Evolutionary conservation across 1,140 invertebrate species (phyloP).

Genomic region (Ladona fulva): DNA sequence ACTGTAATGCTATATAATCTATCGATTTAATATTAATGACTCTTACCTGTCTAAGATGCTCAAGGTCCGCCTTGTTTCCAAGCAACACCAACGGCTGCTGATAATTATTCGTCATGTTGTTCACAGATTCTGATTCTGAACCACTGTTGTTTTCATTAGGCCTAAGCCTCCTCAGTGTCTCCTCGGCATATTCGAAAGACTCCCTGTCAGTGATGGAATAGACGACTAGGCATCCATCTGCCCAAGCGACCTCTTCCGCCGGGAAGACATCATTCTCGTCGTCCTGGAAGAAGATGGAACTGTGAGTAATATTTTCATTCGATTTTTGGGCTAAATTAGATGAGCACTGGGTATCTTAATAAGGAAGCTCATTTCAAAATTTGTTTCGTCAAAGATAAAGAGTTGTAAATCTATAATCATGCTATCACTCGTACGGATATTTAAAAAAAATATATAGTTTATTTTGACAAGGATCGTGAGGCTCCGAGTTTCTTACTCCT

Average conservation of each 20-base stretch:
- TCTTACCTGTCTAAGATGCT: slow-evolving; percentile 60
- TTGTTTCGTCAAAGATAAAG: too few relatives aligned
- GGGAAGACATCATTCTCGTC: slow-evolving; percentile 28
- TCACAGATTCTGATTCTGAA: neutral
- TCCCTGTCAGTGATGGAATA: slow-evolving; percentile 65
- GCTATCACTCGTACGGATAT: too few relatives aligned
- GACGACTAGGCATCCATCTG: slow-evolving; percentile 66
- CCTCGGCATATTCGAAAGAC: slow-evolving; percentile 57
- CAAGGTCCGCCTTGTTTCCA: slow-evolving; percentile 67
- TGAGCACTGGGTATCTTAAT: too few relatives aligned
- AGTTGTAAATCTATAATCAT: too few relatives aligned
- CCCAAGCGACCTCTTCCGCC: slow-evolving; percentile 57
- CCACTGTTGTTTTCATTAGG: neutral
- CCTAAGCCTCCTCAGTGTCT: slow-evolving; percentile 47
- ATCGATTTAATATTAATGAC: too few relatives aligned
- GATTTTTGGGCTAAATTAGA: too few relatives aligned
- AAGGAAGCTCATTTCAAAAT: too few relatives aligned
- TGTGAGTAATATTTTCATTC: too few relatives aligned
- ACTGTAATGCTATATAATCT: too few relatives aligned
- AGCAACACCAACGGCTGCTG: slow-evolving; percentile 50
- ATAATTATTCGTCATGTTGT: slow-evolving; percentile 37
- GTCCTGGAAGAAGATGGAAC: neutral
- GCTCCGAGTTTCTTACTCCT: too few relatives aligned
- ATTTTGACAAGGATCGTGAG: too few relatives aligned
- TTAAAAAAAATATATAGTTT: too few relatives aligned